Percentiles rank a stretch among this genome's conserved stretches.
Evolutionary conservation across 2,797 vertebrate genomes (phyloP).

Genomic region (Lacerta bilineata): DNA sequence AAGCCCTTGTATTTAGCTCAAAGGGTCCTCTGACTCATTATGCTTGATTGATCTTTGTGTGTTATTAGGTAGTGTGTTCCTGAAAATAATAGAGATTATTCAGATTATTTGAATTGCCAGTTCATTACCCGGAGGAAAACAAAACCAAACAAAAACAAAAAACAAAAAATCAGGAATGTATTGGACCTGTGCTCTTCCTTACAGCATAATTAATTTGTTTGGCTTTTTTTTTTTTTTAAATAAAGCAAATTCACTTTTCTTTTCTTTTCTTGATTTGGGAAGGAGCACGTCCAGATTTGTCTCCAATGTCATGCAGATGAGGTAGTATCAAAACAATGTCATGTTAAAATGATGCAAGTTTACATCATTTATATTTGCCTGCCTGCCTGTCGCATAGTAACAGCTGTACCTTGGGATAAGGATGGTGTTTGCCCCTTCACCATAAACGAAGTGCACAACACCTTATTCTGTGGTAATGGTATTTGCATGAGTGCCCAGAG

Average conservation of each 20-base stretch:
- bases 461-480: background rate
- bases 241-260: background rate
- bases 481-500: background rate
- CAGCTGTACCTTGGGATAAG: background rate
- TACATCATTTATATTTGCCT: slow-evolving; percentile 23
- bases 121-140: background rate
- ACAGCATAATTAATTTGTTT: slow-evolving; percentile 30
- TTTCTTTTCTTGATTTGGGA: slow-evolving; percentile 6
- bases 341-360: slow-evolving; percentile 32
- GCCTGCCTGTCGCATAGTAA: background rate
- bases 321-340: slow-evolving; percentile 25
- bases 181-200: slow-evolving; percentile 10
- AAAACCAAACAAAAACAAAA: background rate
- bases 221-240: no score
- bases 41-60: background rate
- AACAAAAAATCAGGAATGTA: background rate
- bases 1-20: slow-evolving; percentile 36
- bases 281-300: accelerated
- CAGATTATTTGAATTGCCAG: background rate
- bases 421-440: background rate
- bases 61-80: slow-evolving; percentile 9
- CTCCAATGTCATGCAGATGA: accelerated
- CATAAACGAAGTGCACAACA: background rate
- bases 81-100: background rate
- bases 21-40: background rate